Percentiles rank a stretch among this genome's conserved stretches.
Evolutionary conservation across 2,113 vertebrate genomes (phyloP).

Genomic region (Hippoglossus stenolepis): DNA sequence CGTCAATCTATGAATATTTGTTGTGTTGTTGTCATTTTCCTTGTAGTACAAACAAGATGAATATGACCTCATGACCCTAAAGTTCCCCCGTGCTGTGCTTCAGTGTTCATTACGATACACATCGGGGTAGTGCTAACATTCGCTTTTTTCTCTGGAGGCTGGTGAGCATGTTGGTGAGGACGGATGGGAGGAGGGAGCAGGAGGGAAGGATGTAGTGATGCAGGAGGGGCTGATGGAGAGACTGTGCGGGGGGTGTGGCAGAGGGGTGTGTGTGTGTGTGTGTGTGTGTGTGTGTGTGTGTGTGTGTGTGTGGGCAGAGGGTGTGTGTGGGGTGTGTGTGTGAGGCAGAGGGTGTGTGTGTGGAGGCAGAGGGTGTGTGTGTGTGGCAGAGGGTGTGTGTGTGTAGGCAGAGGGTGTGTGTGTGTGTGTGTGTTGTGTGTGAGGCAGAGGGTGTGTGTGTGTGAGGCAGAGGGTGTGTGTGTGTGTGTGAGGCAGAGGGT

Average conservation of each 20-base stretch:
- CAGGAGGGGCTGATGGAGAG: slow-evolving; percentile 29
- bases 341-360: slow-evolving; percentile 4
- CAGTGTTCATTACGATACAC: background rate
- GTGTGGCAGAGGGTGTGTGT: background rate
- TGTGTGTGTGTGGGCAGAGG: too few relatives aligned
- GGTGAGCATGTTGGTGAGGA: background rate
- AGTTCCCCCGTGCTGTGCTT: background rate
- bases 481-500: slow-evolving; percentile 1
- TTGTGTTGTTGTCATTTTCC: background rate
- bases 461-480: slow-evolving; percentile 2
- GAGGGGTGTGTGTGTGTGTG: background rate
- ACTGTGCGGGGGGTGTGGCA: background rate
- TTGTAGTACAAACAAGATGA: background rate
- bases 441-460: background rate
- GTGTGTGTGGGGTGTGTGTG: background rate
- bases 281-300: slow-evolving; percentile 5
- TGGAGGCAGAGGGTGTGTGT: too few relatives aligned
- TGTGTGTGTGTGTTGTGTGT: slow-evolving; percentile 19
- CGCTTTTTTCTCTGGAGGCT: slow-evolving; percentile 20
- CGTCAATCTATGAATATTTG: too few relatives aligned
- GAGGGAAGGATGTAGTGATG: slow-evolving; percentile 16
- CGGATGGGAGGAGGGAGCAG: background rate
- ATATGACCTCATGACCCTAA: background rate
- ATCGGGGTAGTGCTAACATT: background rate
- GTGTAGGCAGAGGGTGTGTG: too few relatives aligned